These are phyloP conservation scores for Hoplostethus mediterraneus DNA, from an alignment of 2,797 vertebrate species.

Conservation along the genomic window DNA sequence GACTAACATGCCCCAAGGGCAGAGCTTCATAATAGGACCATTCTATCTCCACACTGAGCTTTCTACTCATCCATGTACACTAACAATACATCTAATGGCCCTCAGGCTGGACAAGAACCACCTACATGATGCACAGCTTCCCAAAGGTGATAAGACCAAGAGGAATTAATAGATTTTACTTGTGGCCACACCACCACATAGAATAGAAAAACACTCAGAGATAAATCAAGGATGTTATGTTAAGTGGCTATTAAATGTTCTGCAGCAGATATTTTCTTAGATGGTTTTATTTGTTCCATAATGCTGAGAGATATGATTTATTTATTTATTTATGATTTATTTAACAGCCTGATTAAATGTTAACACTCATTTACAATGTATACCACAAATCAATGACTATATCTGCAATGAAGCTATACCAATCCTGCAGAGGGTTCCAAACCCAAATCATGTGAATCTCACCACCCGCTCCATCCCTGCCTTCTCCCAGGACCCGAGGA, in stretches of 20 bases:
- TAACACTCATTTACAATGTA: not conserved
- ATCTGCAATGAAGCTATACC: not conserved
- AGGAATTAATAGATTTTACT: constrained; percentile 40
- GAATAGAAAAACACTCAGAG: constrained; percentile 28
- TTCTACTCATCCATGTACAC: constrained; percentile 62
- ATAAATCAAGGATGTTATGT: not conserved
- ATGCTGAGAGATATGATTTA: not conserved
- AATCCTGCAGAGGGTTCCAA: not conserved
- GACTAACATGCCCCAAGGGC: constrained; percentile 69
- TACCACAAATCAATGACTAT: not conserved
- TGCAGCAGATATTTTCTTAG: constrained; percentile 21
- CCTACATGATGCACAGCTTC: constrained; percentile 45
- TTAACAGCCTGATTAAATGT: not conserved
- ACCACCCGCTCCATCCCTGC: not conserved
- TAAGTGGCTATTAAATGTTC: too few species aligned
- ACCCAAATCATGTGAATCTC: not conserved
- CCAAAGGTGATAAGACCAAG: constrained; percentile 44
- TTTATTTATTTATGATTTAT: not conserved
- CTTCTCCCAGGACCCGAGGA: not conserved
- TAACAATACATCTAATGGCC: constrained; percentile 72
- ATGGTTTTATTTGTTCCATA: not conserved
- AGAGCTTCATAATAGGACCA: constrained; percentile 56
- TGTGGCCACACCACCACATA: too few species aligned
- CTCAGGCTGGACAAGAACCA: constrained; percentile 57
- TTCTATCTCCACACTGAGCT: constrained; percentile 67